A percentile compares a stretch with the other conserved stretches of the same genome.
phyloP scores from a whole-genome alignment of 2,797 vertebrate genomes.

The Scyliorhinus canicula region DNA sequence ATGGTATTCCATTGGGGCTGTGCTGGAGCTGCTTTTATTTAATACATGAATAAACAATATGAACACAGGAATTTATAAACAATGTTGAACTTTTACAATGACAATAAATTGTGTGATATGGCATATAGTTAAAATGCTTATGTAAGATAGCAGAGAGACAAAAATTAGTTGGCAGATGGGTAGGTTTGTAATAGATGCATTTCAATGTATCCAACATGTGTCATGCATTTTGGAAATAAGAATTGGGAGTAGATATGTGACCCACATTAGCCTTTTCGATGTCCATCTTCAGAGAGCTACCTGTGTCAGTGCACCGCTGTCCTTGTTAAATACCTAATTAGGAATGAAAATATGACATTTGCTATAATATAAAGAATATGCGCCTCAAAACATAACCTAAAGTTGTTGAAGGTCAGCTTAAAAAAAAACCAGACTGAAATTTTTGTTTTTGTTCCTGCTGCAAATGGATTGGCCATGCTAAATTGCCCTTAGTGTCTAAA shows the following conservation, averaged over 20 bases:
- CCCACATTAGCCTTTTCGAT: background rate
- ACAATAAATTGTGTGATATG: background rate
- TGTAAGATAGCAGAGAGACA: background rate
- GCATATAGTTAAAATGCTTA: background rate
- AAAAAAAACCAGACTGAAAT: background rate
- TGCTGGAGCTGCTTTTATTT: background rate
- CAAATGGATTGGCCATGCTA: too few species aligned
- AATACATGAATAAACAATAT: background rate
- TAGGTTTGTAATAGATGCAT: background rate
- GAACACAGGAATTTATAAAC: background rate
- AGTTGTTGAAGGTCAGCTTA: background rate
- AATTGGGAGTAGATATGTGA: background rate
- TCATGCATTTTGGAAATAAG: background rate
- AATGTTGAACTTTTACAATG: background rate
- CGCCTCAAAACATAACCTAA: background rate
- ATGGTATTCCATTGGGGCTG: background rate
- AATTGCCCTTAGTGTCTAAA: too few species aligned
- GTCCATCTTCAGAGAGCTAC: background rate
- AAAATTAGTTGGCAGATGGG: background rate
- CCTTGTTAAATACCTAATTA: background rate
- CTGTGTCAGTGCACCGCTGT: background rate
- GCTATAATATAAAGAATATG: background rate
- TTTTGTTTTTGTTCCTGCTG: background rate
- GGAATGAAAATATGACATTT: background rate
- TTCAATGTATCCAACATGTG: background rate